These are phyloP conservation scores for Fulica atra DNA, from an alignment of 2,113 vertebrate species.

Conservation along the genomic window DNA sequence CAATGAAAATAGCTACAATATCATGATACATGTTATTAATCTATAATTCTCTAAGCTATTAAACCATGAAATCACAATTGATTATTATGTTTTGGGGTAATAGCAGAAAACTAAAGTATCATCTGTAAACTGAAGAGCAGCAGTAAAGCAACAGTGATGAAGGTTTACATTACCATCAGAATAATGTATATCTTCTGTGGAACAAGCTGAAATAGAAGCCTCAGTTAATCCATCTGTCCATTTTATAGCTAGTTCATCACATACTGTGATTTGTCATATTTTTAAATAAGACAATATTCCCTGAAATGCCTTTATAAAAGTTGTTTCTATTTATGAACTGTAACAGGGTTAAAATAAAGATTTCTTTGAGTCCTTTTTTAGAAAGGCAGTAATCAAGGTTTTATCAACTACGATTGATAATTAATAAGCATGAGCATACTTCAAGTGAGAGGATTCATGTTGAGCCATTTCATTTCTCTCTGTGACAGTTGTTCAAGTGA, in stretches of 20 bases:
- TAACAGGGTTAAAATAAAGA: constrained; percentile 27
- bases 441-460: constrained; percentile 40
- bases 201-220: not conserved
- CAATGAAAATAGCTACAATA: not conserved
- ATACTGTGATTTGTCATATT: not conserved
- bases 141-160: not conserved
- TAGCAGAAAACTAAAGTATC: not conserved
- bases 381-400: constrained; percentile 41
- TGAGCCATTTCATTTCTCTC: constrained; percentile 41
- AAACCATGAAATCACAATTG: not conserved
- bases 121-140: not conserved
- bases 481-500: constrained; percentile 24
- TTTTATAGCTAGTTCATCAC: not conserved
- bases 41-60: not conserved
- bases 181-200: not conserved
- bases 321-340: not conserved
- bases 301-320: not conserved
- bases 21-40: not conserved
- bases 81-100: not conserved
- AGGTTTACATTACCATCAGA: not conserved
- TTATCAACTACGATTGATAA: constrained; percentile 31
- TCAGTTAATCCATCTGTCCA: not conserved
- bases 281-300: not conserved
- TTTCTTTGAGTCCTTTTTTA: constrained; percentile 1
- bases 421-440: constrained; percentile 44